Base-by-base conservation (phyloP, 35 echinoderm and acorn worm genomes). In the Apostichopus californicus region DNA sequence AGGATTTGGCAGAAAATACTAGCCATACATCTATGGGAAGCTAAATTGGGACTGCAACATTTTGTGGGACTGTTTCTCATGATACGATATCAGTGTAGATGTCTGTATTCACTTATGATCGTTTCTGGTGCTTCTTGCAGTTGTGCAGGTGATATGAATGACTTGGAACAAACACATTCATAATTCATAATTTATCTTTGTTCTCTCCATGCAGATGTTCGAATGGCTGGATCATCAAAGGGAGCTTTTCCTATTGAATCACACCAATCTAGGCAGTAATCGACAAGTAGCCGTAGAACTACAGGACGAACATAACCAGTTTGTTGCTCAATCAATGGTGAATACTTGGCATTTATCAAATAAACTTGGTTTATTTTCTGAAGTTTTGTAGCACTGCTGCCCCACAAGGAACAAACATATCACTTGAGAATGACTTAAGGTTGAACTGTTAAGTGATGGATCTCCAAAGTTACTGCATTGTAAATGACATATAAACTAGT, bases 291-390 rank as follows among this genome's bases (percentile, higher is more conserved):
- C 95, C 14, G 78, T 77, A 24, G 97, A 99, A 68, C 78, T 99
- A 9, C 95, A 96, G 28, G 93, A 96, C 15, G 97, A 96, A 90
- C 97, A 99, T 58, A 91, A 93, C 21, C 93, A 94, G 9, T 99
- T 99, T 95, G 93, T 93, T 64, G 83, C 87, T 65, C 95, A 98
- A 81, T 94, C 95, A 56, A 96, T 96, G 97, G 97, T 98, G 81
- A 66, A 93, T 73, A 24, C 56, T 58, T 56, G 34, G 34, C 14
- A 54, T 22, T 75, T 61, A 61, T 61, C 58, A 61, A 61, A 61
- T 1, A 61, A 61, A 46, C 34, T 14, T 18, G 64, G 64, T 68
- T n/a, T 6, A 82, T 52, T 82, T 82, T 13, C 1, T 80, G 22
- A 80, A 80, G 21, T 15, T 80, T 28, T 80, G 78, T 80, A 12